These are phyloP conservation scores for Vireo altiloquus DNA, from an alignment of 2,113 vertebrate species.

Conservation along the genomic window DNA sequence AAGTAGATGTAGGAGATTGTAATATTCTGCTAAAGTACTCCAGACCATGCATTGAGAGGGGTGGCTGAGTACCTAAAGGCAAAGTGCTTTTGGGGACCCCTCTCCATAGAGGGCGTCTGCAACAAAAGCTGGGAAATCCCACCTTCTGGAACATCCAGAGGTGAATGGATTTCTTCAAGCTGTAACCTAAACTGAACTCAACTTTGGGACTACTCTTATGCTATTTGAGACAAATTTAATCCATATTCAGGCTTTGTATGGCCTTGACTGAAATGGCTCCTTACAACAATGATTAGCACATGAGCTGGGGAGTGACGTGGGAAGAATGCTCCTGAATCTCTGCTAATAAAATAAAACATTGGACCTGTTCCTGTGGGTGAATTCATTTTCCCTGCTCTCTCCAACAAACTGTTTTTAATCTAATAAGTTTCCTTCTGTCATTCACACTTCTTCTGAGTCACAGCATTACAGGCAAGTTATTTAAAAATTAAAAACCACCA, in stretches of 20 bases:
- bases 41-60: not conserved
- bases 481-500: constrained; percentile 50
- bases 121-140: not conserved
- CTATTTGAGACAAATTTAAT: not conserved
- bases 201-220: not conserved
- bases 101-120: not conserved
- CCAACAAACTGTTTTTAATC: constrained; percentile 45
- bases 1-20: not conserved
- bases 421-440: constrained; percentile 63
- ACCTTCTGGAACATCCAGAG: not conserved
- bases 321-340: not conserved
- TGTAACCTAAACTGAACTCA: not conserved
- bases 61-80: not conserved
- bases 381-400: constrained; percentile 41
- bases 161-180: not conserved
- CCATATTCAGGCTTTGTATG: not conserved
- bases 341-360: constrained; percentile 34
- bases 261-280: not conserved
- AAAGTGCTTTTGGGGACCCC: not conserved
- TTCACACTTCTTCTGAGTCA: constrained; percentile 69
- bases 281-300: not conserved
- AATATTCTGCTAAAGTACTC: not conserved
- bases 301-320: not conserved
- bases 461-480: constrained; percentile 60
- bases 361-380: not conserved